Base-by-base conservation (phyloP, 2,797 vertebrate genomes). In the Notolepis coatsorum region DNA sequence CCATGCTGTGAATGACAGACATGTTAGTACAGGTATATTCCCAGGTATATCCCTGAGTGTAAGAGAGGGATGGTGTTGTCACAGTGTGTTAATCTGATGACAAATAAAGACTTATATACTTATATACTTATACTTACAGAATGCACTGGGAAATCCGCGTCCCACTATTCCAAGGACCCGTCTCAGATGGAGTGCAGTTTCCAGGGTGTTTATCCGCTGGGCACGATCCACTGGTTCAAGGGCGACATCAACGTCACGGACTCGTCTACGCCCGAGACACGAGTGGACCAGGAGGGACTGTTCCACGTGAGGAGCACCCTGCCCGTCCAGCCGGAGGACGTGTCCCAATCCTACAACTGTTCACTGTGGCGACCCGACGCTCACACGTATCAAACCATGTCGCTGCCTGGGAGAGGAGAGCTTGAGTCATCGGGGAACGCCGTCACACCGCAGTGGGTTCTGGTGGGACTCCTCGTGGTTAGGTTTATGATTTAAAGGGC, bases 221-320 rank as follows among this genome's bases (percentile, higher is more conserved):
- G 69, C 0, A n/a, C 2, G 4, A 12, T 90, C 57, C 64, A 59
- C 65, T 90, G 86, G 88, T 54, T n/a, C 54, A 42, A 21, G 8
- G 79, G 54, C 41, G n/a, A 5, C 0, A 3, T 7, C 0, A 46
- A 77, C 23, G 1, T 81, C 2, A 75, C 69, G 0, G 1, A 21
- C 2, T 1, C 2, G 0, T 12, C 30, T 7, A 18, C 1, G 13
- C 53, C 37, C 2, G 1, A 15, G 0, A 7, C 3, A 0, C 5
- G 5, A 0, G 0, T 0, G 3, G 65, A 67, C 25, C 7, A 38
- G 0, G 0, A 48, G 0, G 72, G 71, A 1, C 39, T 21, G 7
- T 80, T 58, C 38, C 47, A 41, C 1, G 5, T 80, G 12, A 2
- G 0, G 0, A 87, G 88, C 25, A 20, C 5, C 4, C 5, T 85